Evolutionary conservation across 1,140 invertebrate species (phyloP).

Genomic region (Cotesia chilonis): DNA sequence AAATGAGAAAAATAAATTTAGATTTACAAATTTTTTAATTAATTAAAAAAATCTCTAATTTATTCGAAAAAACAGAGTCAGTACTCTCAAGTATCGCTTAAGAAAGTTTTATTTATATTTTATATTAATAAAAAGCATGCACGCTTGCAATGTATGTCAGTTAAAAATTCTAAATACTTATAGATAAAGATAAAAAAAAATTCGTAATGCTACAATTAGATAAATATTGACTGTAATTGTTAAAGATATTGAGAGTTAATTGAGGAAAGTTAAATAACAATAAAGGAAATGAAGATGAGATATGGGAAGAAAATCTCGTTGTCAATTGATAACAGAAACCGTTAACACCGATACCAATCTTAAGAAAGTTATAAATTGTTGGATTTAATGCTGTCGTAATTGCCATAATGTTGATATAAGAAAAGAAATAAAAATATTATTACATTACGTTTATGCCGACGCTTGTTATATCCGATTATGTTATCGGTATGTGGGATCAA

Average conservation of each 20-base stretch:
- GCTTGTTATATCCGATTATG: constrained; percentile 26
- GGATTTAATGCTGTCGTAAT: constrained; percentile 44
- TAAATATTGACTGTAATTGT: too few species aligned
- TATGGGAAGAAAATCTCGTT: constrained; percentile 37
- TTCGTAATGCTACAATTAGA: too few species aligned
- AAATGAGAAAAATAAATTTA: too few species aligned
- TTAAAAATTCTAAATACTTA: too few species aligned
- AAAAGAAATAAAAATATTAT: constrained; percentile 24
- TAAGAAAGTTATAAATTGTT: constrained; percentile 45
- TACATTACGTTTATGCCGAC: neutral
- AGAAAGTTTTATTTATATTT: too few species aligned
- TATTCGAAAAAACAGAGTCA: too few species aligned
- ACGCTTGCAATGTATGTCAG: too few species aligned
- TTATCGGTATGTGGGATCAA: constrained; percentile 27
- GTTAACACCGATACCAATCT: constrained; percentile 45
- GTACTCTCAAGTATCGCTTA: too few species aligned
- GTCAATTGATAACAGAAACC: constrained; percentile 37
- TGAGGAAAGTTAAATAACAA: neutral
- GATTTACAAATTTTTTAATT: too few species aligned
- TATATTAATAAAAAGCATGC: too few species aligned
- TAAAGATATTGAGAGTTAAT: neutral
- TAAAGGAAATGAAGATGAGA: neutral
- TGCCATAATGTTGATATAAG: constrained; percentile 34
- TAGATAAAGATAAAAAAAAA: too few species aligned
- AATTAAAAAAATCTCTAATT: too few species aligned